A percentile compares a stretch with the other conserved stretches of the same genome.
phyloP scores from a whole-genome alignment of 2,113 vertebrate species.

The Phyllostomus discolor region DNA sequence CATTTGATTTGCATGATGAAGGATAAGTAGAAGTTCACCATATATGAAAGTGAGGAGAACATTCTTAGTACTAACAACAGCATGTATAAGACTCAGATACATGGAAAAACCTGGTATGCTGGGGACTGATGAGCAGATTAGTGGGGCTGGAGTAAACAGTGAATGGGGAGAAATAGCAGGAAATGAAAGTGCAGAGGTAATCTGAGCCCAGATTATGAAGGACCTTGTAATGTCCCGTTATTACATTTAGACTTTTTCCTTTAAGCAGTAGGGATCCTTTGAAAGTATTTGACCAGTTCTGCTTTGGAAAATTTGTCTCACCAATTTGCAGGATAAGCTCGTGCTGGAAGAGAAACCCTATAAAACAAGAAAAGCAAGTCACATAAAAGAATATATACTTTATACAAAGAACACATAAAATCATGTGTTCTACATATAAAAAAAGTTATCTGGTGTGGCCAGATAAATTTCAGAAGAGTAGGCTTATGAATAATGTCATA shows the following conservation, averaged over 20 bases:
- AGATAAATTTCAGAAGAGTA: background rate
- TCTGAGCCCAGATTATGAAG: background rate
- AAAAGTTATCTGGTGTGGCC: background rate
- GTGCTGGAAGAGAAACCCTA: background rate
- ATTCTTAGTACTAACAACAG: background rate
- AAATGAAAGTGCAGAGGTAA: background rate
- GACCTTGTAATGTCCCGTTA: background rate
- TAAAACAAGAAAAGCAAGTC: background rate
- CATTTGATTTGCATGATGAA: background rate
- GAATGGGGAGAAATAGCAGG: background rate
- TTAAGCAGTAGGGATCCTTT: background rate
- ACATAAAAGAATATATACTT: background rate
- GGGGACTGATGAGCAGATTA: background rate
- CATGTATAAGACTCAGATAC: background rate
- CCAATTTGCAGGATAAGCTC: background rate
- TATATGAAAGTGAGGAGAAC: background rate
- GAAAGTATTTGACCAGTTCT: background rate
- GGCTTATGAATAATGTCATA: background rate
- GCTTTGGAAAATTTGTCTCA: background rate
- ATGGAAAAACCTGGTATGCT: background rate
- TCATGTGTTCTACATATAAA: background rate
- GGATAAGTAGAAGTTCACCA: background rate
- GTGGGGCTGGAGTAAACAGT: background rate
- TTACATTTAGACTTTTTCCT: background rate
- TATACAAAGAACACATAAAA: background rate